Base-by-base conservation (phyloP, 2,888 invertebrate species). In the Drosophila borborema region DNA sequence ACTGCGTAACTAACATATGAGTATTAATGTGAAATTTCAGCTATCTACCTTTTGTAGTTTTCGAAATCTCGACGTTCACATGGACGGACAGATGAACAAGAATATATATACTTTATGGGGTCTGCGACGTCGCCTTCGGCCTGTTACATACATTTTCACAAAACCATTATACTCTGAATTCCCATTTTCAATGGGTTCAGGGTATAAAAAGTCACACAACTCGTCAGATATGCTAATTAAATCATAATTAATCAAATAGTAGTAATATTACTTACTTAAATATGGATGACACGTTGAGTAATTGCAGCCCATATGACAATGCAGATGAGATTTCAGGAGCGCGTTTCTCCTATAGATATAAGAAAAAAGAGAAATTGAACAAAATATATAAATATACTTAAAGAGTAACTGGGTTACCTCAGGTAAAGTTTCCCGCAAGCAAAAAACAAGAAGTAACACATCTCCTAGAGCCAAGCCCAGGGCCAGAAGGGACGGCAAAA, bases 401-500 rank as follows among this genome's bases (percentile, higher is more conserved):
- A 14, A 8, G 34, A 28, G 8, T 16, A 14, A 31, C 3, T 41
- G 2, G 3, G 16, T n/a, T 91, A 96, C 96, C 93, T 95, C 94
- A 20, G 97, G 95, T 78, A 99, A 94, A 23, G 98, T 97, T 94
- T 99, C 99, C 79, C 96, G 96, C 89, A 99, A 95, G 89, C 94
- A 96, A 62, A 95, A 92, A 53, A 93, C 90, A 40, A 99, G 95
- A 86, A 97, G 96, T 54, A 96, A 81, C 14, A 99, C 94, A 94
- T 99, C 98, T 41, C 95, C 94, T 0, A 96, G 79, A 12, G 98
- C 96, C 61, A 99, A 94, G 10, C 94, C 92, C 43, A 97, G 94
- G 0, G 97, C 97, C 91, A 96, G 96, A 55, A 95, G 91, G 0
- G 98, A 98, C 1, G 98, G 98, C 40, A 95, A 93, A 75, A 96